Evolutionary conservation across 92 coral and sea anemone species (phyloP), one percentile per base, ranked within the genome.

Genomic region (Chrysogorgia sp.): DNA sequence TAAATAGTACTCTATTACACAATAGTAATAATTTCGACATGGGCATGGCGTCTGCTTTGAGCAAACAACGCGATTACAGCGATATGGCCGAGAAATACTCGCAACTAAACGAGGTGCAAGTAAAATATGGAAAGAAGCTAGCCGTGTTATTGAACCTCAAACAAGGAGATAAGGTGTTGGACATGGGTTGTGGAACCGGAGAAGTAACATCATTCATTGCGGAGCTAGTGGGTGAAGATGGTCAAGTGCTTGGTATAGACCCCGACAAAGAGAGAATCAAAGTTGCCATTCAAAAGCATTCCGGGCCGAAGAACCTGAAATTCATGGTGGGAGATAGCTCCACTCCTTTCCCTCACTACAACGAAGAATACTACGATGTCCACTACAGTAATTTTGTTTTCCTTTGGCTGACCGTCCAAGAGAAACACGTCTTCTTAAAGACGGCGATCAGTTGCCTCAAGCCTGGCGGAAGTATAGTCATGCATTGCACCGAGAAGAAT

Each of bases 171-270:
- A 49, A 47, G 47, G 40, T 70, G 2, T 23, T 70, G 32, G 76
- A 70, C 41, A 70, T 70, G 76, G 76, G 76, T 22, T 71, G 77
- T 52, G 77, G 77, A 15, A 71, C 77, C 49, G 77, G 77, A 22
- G 77, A 71, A 49, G 24, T 71, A 21, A 71, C 77, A 29, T 25
- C 77, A 52, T 71, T 48, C 31, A 55, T 71, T 48, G 77, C 77
- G 17, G 41, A 48, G 22, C 28, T 10, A 28, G 62, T 49, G 25
- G 62, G 77, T 35, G 33, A 71, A 30, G 62, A 71, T 24, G 20
- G 77, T 52, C 77, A 71, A 52, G 77, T 71, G 34, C 40, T 71
- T 52, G 77, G 77, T 14, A 43, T 71, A 13, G 77, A 71, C 55
- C 77, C 77, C 28, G 77, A 71, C 30, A 8, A 23, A 9, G 77